These are phyloP conservation scores for Paradisaea rubra DNA, from an alignment of 2,113 vertebrate species.

Conservation along the genomic window DNA sequence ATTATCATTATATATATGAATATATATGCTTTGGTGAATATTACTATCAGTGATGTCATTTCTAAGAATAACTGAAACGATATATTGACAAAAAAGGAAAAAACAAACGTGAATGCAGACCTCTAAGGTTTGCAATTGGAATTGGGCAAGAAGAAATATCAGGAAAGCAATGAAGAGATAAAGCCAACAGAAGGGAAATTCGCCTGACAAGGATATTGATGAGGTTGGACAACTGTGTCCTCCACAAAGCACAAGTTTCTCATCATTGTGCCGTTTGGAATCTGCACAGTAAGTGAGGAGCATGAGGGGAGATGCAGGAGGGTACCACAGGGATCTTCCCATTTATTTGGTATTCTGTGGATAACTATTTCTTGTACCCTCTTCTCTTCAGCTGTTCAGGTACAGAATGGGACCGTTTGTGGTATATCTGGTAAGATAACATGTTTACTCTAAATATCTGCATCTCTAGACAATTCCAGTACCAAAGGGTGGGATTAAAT, in stretches of 20 bases:
- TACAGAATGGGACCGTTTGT: conserved; percentile 70
- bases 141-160: neutral
- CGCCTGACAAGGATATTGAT: neutral
- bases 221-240: neutral
- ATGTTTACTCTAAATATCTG: neutral
- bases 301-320: neutral
- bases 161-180: neutral
- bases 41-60: neutral
- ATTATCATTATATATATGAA: neutral
- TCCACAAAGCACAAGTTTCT: neutral
- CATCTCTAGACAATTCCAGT: neutral
- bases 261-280: neutral
- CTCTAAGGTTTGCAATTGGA: neutral
- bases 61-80: neutral
- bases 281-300: neutral
- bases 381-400: conserved; percentile 64
- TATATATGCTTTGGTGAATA: neutral
- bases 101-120: neutral
- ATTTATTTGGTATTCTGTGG: neutral
- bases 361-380: neutral
- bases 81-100: neutral
- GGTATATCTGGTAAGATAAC: conserved; percentile 78
- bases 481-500: neutral
- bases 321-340: neutral
- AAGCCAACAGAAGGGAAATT: neutral